Percentiles rank a stretch among this genome's conserved stretches.
Evolutionary conservation across 2,888 invertebrate species (phyloP).

Genomic region (Macropis europaea): DNA sequence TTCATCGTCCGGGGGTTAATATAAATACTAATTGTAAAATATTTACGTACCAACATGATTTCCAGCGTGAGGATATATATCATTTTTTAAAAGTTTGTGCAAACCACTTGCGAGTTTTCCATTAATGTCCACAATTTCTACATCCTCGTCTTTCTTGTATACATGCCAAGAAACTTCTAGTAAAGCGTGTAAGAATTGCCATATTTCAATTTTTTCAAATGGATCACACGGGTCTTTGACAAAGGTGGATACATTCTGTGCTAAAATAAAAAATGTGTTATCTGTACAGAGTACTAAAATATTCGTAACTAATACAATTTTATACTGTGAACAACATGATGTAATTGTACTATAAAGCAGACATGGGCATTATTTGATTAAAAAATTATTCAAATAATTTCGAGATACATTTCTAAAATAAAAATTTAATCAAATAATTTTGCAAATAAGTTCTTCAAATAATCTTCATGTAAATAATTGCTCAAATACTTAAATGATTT

Average conservation of each 20-base stretch:
- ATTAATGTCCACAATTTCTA: constrained; percentile 76
- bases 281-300: not conserved
- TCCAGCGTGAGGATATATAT: constrained; percentile 80
- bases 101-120: constrained; percentile 82
- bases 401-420: too few species aligned
- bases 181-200: constrained; percentile 83
- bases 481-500: too few species aligned
- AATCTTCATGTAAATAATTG: too few species aligned
- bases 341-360: too few species aligned
- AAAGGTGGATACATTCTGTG: constrained; percentile 59
- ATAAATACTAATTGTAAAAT: not conserved
- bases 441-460: too few species aligned
- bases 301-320: too few species aligned
- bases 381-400: too few species aligned
- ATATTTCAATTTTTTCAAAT: constrained; percentile 83
- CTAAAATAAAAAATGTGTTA: constrained; percentile 28
- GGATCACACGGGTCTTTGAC: constrained; percentile 81
- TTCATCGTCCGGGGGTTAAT: too few species aligned
- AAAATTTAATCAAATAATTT: too few species aligned
- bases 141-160: constrained; percentile 78
- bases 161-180: constrained; percentile 81
- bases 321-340: too few species aligned
- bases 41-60: constrained; percentile 78
- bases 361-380: too few species aligned
- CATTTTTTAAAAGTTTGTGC: constrained; percentile 81